Base-by-base conservation (phyloP, 92 coral and sea anemone species). In the Bergia puertoricense region DNA sequence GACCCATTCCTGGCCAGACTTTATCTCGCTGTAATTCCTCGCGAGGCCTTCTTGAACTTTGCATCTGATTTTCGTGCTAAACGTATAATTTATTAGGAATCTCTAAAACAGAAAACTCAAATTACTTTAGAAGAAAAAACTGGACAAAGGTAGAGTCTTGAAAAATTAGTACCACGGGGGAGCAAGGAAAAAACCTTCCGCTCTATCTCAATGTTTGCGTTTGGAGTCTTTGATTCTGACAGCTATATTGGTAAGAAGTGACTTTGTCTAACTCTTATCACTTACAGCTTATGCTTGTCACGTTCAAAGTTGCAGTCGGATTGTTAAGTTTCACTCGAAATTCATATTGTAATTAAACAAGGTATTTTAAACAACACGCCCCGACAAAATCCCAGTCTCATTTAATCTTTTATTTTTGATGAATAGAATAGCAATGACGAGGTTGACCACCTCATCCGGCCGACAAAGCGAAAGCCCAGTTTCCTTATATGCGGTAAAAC, bases 1-100 rank as follows among this genome's bases (percentile, higher is more conserved):
- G 85, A 84, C 68, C 87, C 77, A 51, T 45, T 69, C 79, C 87
- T 84, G 66, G 6, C 30, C 38, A 72, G 79, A 84, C 79, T 84
- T 50, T 46, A 48, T 36, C 30, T 50, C 65, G 65, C 46, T 84
- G 79, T 72, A 45, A 46, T 71, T 69, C 79, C 87, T 20, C 38
- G 59, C 66, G 46, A 84, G 78, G 42, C 79, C 30, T 48, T 71
- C 66, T 84, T 84, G 87, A 69, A 69, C 87, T 15, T 48, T 46
- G 45, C 68, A 69, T 30, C 30, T 30, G 30, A 30, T 16, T 84
- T 45, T 46, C 38, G 41, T 1, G 2, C 20, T 67, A 37, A 13
- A 59, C 57, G 67, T 30, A 15, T 67, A 3, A 38, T 6, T 56
- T 80, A 13, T 80, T 23, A 36, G 57, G 57, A 56, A 37, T 57